Evolutionary conservation across 2,888 invertebrate species (phyloP), one percentile per base, ranked within the genome.

Genomic region (Gryllus longicercus): DNA sequence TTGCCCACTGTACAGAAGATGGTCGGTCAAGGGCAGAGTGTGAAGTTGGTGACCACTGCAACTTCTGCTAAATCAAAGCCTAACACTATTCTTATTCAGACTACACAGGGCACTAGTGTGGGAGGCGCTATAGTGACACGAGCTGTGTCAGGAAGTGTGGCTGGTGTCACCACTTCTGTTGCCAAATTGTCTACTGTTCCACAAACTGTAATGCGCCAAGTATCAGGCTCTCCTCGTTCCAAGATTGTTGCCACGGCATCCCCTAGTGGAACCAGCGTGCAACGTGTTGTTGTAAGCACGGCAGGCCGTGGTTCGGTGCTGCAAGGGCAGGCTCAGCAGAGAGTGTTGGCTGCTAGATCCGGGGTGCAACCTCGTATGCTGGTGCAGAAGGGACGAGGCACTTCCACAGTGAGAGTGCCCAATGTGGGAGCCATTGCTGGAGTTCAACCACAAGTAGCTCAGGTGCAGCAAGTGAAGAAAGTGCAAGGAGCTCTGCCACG

Each of bases 21-120:
- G 49, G 75, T 79, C 74, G 75, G 23, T 3, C 74, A 75, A 50
- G 21, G 50, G n/a, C 77, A 79, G 25, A 79, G 79, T 11, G 74
- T 79, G 38, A 51, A 74, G 49, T 75, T 78, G 16, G 14, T 76
- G n/a, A 75, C 50, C 16, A 51, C 63, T 38, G 75, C 80, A 18
- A 79, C 80, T 11, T 25, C 77, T 23, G 25, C 51, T 11, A 81
- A 81, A 79, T 75, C 80, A 18, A 77, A 80, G 74, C 21, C 80
- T 2, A 81, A 78, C 74, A 81, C 81, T 38, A 81, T 80, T 50
- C 78, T 80, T 14, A 80, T 81, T 79, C 81, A 81, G 23, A 77
- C 81, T 50, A 76, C 81, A 50, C 81, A 80, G 23, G 75, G 79
- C 25, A 81, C 77, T 14, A 51, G 63, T 16, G 63, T 63, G 14